phyloP scores from a whole-genome alignment of 1,140 invertebrate species.

The Ceratosolen solmsi region DNA sequence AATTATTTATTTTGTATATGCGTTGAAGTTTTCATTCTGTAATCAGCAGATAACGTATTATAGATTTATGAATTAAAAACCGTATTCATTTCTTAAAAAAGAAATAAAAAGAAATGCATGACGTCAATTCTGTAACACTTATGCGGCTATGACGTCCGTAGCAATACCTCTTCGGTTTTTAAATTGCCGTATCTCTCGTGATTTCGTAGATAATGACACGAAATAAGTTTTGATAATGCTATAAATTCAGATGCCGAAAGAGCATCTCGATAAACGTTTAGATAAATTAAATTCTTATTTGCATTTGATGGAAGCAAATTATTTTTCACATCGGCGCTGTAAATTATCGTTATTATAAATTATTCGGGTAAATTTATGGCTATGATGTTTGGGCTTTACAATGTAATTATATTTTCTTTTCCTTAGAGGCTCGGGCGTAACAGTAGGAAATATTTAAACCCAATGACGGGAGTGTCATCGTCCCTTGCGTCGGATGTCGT shows the following conservation, averaged over 20 bases:
- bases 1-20: slow-evolving; percentile 15
- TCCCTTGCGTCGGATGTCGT: background rate
- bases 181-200: background rate
- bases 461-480: background rate
- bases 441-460: no score
- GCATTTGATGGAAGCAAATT: background rate
- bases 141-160: slow-evolving; percentile 14
- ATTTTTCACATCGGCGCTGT: background rate
- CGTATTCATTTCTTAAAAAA: background rate
- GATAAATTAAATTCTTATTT: background rate
- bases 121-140: slow-evolving; percentile 43
- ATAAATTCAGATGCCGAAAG: background rate
- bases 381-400: background rate
- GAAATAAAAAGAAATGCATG: slow-evolving; percentile 20
- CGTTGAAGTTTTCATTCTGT: background rate
- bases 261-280: background rate
- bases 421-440: no score
- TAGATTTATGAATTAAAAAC: slow-evolving; percentile 32
- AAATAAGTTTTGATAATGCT: background rate
- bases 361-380: background rate
- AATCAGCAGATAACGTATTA: background rate
- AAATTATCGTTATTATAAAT: background rate
- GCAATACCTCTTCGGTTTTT: slow-evolving; percentile 1
- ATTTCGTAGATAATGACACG: slow-evolving; percentile 5
- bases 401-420: background rate